Evolutionary conservation across 1,140 invertebrate genomes (phyloP), one percentile per base, ranked within the genome.

Genomic region (Calycopis cecrops): DNA sequence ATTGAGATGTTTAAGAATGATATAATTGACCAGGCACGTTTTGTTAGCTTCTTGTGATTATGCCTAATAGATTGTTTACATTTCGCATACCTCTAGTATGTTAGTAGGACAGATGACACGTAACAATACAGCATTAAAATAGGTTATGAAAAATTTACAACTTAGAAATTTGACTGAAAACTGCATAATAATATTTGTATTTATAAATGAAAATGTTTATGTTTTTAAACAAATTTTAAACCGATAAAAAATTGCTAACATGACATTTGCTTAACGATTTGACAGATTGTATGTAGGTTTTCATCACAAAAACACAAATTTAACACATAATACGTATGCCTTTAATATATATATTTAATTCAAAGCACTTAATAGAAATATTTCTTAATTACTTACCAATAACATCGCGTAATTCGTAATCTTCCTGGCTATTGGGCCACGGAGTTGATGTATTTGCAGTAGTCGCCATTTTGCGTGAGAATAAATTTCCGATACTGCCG

Each of bases 331-430:
- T 14, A 9, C 9, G 12, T 16, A 16, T 2, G 14, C 40, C 14
- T 44, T 9, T 14, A 44, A 16, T 17, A 16, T 44, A 28, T 14
- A 14, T 44, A 14, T 51, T 4, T 51, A 21, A 28, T 28, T 28
- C 42, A 48, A 44, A 50, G 14, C 12, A 38, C 35, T 52, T 2
- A 49, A 28, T 21, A 21, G 35, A 11, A 56, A 34, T 42, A 34
- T n/a, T 40, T 33, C 34, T 11, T 40, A 40, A 49, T 47, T 49
- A 71, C 69, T 57, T 89, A 95, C 97, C 97, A 72, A 99, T 98
- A 71, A 98, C 94, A 89, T 98, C 96, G 71, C 93, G 92, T 57
- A 99, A 89, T 87, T 98, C 96, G 88, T 98, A 99, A 78, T 97
- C 96, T 75, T 98, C 95, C 85, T 96, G 95, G 67, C 91, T 92